These are phyloP conservation scores for Taxidea taxus DNA, from an alignment of 2,113 vertebrate species.

Conservation along the genomic window DNA sequence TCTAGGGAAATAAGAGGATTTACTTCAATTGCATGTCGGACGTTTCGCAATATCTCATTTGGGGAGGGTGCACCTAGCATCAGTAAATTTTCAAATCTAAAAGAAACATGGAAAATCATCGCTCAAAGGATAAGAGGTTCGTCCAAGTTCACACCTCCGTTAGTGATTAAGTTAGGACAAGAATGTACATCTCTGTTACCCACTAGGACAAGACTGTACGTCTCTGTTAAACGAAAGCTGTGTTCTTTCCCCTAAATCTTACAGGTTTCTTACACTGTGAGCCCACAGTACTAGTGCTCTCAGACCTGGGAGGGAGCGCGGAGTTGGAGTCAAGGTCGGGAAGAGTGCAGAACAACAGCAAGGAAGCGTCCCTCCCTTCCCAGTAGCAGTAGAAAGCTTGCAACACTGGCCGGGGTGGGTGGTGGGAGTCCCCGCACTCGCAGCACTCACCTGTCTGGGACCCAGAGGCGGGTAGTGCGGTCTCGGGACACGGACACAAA, in stretches of 20 bases:
- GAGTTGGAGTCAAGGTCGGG: not conserved
- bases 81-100: not conserved
- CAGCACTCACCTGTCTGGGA: constrained; percentile 88
- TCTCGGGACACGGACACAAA: constrained; percentile 97
- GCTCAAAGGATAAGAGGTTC: not conserved
- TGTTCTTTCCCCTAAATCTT: not conserved
- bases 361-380: not conserved
- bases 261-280: not conserved
- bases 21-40: not conserved
- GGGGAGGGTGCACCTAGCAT: not conserved
- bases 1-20: not conserved
- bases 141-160: not conserved
- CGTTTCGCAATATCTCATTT: not conserved
- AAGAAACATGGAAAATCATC: not conserved
- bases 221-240: not conserved
- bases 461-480: constrained; percentile 94
- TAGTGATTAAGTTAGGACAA: not conserved
- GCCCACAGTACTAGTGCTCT: not conserved
- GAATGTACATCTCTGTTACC: not conserved
- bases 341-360: accelerated
- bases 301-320: not conserved
- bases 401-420: too few relatives aligned
- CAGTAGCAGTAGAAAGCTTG: not conserved
- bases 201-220: not conserved
- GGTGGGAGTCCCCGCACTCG: not conserved